Percentiles rank a stretch among this genome's conserved stretches.
phyloP scores from a whole-genome alignment of 2,888 invertebrate species.

The Colostygia pectinataria region DNA sequence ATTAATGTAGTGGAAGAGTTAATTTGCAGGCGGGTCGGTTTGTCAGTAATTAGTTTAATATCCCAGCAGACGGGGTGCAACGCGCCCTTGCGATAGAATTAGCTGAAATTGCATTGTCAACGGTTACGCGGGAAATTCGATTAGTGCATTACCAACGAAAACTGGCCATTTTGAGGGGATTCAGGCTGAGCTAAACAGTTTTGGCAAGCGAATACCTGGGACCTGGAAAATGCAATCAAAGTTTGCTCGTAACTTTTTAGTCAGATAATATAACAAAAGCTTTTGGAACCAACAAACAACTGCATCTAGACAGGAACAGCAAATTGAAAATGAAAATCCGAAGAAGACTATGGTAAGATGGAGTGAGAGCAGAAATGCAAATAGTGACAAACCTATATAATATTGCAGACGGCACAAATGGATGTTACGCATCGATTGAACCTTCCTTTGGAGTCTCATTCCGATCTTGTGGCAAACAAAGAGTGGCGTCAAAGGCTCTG shows the following conservation, averaged over 20 bases:
- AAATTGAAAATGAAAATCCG: constrained; percentile 18
- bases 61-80: constrained; percentile 38
- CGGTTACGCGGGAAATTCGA: constrained; percentile 43
- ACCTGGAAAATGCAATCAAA: not conserved
- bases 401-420: constrained; percentile 43
- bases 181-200: constrained; percentile 7
- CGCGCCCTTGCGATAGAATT: constrained; percentile 59
- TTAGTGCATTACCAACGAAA: constrained; percentile 20
- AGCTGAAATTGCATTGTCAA: constrained; percentile 76
- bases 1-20: constrained; percentile 64
- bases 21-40: constrained; percentile 63
- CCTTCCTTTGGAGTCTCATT: constrained; percentile 68
- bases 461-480: constrained; percentile 79
- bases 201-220: constrained; percentile 6
- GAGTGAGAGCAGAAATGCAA: constrained; percentile 19
- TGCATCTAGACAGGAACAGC: constrained; percentile 1
- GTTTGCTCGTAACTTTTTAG: not conserved
- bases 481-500: constrained; percentile 76
- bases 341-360: constrained; percentile 13
- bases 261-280: not conserved
- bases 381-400: constrained; percentile 26
- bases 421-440: constrained; percentile 72
- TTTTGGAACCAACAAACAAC: constrained; percentile 3
- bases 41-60: constrained; percentile 77
- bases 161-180: constrained; percentile 14